Evolutionary conservation across 2,797 vertebrate genomes (phyloP).

Genomic region (Sphaeramia orbicularis): DNA sequence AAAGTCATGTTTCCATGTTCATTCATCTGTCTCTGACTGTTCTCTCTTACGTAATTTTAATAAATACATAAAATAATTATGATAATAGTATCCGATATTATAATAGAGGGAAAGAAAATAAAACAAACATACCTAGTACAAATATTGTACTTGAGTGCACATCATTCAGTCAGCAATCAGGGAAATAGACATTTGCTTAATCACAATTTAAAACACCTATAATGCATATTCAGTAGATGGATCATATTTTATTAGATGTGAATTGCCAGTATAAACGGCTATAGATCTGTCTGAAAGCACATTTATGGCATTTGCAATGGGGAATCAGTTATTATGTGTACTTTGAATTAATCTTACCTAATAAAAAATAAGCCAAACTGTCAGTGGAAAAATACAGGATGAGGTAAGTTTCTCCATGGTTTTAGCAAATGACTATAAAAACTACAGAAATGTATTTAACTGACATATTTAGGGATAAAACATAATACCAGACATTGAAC

Average conservation of each 20-base stretch:
- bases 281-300: background rate
- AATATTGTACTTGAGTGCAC: background rate
- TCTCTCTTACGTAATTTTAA: background rate
- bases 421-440: too few relatives aligned
- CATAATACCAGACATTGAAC: background rate
- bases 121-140: background rate
- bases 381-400: constrained; percentile 10
- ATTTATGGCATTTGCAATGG: background rate
- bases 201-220: background rate
- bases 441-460: background rate
- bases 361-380: too few relatives aligned
- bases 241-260: background rate
- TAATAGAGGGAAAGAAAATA: background rate
- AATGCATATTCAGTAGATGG: background rate
- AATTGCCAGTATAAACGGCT: background rate
- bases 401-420: constrained; percentile 54
- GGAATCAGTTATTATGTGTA: background rate
- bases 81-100: too few relatives aligned
- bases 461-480: background rate
- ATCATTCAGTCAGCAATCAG: background rate
- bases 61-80: background rate
- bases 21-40: background rate
- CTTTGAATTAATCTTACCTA: too few relatives aligned
- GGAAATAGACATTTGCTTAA: background rate
- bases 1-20: background rate